Conservation (phyloP, 2,888 invertebrate species). For the Polietes domitor region DNA sequence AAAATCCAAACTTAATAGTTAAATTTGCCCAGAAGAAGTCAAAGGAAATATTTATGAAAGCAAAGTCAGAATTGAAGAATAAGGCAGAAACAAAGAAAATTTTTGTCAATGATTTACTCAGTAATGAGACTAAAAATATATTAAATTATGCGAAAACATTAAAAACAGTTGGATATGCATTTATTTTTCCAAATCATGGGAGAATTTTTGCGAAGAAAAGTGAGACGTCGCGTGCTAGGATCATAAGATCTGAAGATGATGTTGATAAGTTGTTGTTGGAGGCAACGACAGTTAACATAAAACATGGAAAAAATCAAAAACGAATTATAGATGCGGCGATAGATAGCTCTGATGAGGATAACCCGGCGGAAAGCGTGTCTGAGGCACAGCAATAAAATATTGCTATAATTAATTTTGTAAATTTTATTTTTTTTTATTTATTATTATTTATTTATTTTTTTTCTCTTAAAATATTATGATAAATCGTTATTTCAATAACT, state of each 20-base stretch:
- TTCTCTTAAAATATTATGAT: too few relatives aligned
- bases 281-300: neutral
- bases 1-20: neutral
- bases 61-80: neutral
- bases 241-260: neutral
- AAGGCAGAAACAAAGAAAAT: neutral
- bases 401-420: too few relatives aligned
- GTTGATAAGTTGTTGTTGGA: neutral
- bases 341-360: too few relatives aligned
- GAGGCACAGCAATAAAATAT: too few relatives aligned
- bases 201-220: slow-evolving; percentile 4
- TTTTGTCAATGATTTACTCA: slow-evolving; percentile 18
- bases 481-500: too few relatives aligned
- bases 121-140: slow-evolving; percentile 8
- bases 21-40: neutral
- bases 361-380: too few relatives aligned
- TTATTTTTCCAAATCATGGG: neutral
- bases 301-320: too few relatives aligned
- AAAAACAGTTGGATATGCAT: neutral
- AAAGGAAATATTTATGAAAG: neutral
- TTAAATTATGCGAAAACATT: slow-evolving; percentile 29
- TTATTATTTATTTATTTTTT: too few relatives aligned
- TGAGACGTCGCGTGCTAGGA: neutral
- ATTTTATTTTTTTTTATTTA: too few relatives aligned
- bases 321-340: too few relatives aligned